Percentiles rank a stretch among this genome's conserved stretches.
These are phyloP conservation scores for Macrobrachium nipponense DNA, from an alignment of 1,140 invertebrate genomes.

Conservation along the genomic window DNA sequence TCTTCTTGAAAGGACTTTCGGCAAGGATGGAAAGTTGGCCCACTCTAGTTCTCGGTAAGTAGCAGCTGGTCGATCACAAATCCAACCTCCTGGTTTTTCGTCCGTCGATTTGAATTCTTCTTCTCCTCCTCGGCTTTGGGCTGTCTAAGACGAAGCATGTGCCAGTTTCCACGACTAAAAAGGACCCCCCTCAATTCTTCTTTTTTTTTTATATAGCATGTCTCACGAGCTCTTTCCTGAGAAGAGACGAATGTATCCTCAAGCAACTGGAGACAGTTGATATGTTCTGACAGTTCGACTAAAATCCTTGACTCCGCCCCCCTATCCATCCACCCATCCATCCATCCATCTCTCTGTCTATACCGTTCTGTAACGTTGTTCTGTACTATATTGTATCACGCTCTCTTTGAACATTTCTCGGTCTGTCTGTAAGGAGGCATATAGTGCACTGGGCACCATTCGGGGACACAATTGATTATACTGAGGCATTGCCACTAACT, in stretches of 20 bases:
- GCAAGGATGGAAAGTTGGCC: slow-evolving; percentile 94
- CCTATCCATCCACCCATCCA: slow-evolving; percentile 1
- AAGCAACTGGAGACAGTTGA: neutral
- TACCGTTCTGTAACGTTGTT: neutral
- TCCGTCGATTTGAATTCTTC: neutral
- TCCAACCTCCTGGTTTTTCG: no score
- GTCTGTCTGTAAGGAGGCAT: neutral
- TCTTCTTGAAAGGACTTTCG: slow-evolving; percentile 93
- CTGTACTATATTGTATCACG: neutral
- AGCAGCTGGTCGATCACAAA: neutral
- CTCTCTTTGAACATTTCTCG: neutral
- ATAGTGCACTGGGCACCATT: neutral
- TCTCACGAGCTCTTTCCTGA: no score
- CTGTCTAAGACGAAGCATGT: neutral
- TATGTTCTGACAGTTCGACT: no score
- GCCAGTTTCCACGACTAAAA: no score
- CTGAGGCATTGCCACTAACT: no score
- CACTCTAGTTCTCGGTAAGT: slow-evolving; percentile 84
- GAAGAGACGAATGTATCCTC: neutral
- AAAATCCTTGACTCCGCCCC: neutral
- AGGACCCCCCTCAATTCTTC: no score
- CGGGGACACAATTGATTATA: no score
- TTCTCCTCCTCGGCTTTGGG: neutral
- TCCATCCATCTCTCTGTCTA: slow-evolving; percentile 19
- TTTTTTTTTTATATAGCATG: no score